A percentile compares a stretch with the other conserved stretches of the same genome.
Conservation (phyloP, 2,888 invertebrate genomes). For the Drosophila robusta region DNA sequence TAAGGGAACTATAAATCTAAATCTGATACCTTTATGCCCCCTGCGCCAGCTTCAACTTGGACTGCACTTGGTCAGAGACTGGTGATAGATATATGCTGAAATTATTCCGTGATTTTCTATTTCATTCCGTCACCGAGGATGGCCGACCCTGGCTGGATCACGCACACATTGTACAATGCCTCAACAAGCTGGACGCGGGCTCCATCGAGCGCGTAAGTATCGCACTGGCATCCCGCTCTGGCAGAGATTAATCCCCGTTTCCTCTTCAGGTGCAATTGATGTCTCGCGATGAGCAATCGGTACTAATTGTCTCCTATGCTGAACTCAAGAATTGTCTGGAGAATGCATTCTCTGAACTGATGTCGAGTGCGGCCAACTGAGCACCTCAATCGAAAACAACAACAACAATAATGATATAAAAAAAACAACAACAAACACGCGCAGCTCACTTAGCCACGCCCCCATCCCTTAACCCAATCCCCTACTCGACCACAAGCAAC, state of each 20-base stretch:
- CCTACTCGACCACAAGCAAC: slow-evolving; percentile 68
- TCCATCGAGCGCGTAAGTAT: slow-evolving; percentile 90
- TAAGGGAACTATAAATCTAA: not conserved
- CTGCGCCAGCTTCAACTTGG: slow-evolving; percentile 91
- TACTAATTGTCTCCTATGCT: slow-evolving; percentile 97
- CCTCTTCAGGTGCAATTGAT: slow-evolving; percentile 92
- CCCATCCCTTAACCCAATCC: slow-evolving; percentile 3
- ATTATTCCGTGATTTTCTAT: slow-evolving; percentile 98
- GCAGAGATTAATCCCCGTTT: not conserved
- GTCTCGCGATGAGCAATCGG: slow-evolving; percentile 98
- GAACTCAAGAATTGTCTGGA: slow-evolving; percentile 98
- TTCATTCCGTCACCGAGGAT: slow-evolving; percentile 97
- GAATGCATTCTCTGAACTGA: slow-evolving; percentile 94
- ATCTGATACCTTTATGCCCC: not conserved
- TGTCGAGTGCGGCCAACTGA: slow-evolving; percentile 84
- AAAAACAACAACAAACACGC: slow-evolving; percentile 51
- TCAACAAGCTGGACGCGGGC: slow-evolving; percentile 96
- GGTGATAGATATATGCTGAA: slow-evolving; percentile 99
- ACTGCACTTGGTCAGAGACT: slow-evolving; percentile 98
- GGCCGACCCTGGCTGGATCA: slow-evolving; percentile 98
- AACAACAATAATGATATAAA: slow-evolving; percentile 53
- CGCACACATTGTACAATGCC: slow-evolving; percentile 96
- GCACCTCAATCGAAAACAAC: slow-evolving; percentile 25
- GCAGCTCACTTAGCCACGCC: slow-evolving; percentile 59
- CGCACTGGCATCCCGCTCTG: too few relatives aligned